Conservation (phyloP, 2,888 invertebrate genomes). For the Calameuta pallipes region DNA sequence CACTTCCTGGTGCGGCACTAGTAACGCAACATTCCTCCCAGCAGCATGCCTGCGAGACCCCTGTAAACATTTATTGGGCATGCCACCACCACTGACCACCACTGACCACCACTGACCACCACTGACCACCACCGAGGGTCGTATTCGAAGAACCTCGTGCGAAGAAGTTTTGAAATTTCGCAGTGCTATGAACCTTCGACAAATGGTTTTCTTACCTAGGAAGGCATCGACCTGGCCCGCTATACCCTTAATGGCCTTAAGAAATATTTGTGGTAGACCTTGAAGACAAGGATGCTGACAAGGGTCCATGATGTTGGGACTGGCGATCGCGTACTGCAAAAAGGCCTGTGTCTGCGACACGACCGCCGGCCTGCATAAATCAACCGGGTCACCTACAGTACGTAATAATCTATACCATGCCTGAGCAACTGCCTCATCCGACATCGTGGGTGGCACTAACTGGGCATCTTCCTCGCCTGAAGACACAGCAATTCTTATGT, state of each 20-base stretch:
- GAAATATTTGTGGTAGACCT: conserved; percentile 88
- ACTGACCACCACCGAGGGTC: conserved; percentile 36
- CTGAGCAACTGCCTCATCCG: conserved; percentile 90
- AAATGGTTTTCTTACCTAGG: conserved; percentile 75
- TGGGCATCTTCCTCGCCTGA: conserved; percentile 87
- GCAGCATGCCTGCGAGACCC: conserved; percentile 64
- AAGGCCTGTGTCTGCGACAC: conserved; percentile 79
- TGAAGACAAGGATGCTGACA: conserved; percentile 91
- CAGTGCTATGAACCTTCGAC: background rate
- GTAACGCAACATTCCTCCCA: conserved; percentile 64
- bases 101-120: conserved; percentile 43
- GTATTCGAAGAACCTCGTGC: background rate
- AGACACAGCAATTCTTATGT: conserved; percentile 17
- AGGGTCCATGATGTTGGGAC: conserved; percentile 85
- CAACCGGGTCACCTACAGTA: conserved; percentile 94
- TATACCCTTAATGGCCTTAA: conserved; percentile 92
- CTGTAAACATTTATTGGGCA: conserved; percentile 43
- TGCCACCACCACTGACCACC: conserved; percentile 52
- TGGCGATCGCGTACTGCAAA: conserved; percentile 82
- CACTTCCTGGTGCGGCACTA: conserved; percentile 49
- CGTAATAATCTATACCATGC: conserved; percentile 96
- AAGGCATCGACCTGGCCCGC: conserved; percentile 96
- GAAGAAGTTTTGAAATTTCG: background rate
- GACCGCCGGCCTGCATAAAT: conserved; percentile 86
- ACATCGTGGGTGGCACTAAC: conserved; percentile 86